Evolutionary conservation across 2,888 invertebrate species (phyloP), one percentile per base, ranked within the genome.

Genomic region (Uloborus plumipes): DNA sequence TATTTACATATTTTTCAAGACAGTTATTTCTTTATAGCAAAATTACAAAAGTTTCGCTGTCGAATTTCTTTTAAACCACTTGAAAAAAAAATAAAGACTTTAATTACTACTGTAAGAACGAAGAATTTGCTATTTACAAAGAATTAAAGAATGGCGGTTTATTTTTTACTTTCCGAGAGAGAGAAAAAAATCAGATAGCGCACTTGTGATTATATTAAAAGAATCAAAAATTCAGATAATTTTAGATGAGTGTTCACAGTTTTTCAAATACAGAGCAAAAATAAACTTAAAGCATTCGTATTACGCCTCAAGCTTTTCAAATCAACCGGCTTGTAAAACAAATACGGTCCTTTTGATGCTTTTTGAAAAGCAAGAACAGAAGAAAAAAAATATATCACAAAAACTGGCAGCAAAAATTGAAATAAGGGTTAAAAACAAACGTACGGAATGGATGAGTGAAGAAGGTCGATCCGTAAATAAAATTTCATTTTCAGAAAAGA

Each of bases 391-490:
- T n/a, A 55, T 9, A 55, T n/a, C 9, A 55, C 18, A n/a, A 55
- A 55, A 55, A 55, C 55, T 18, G 9, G 14, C n/a, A 55, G 55
- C 55, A 55, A 55, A 55, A 55, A 55, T 55, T 55, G 55, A 55
- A 55, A 55, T 20, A 55, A 20, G 18, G 55, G 39, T 39, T 16
- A 55, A 55, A 55, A 55, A 55, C 55, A 55, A 55, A 55, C 20
- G 55, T 55, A 55, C 16, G n/a, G 55, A 55, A 55, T 9, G 20
- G 55, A 55, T 55, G 55, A 55, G 18, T 55, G 55, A 9, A 55
- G 7, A n/a, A 49, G 65, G 20, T 22, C 31, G 69, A 64, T 49
- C 47, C 62, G 64, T 70, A 77, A 77, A 77, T 77, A 77, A 64
- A 64, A 58, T 31, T 51, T 65, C 39, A 39, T 39, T 39, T 39